phyloP scores from a whole-genome alignment of 2,797 vertebrate species.

The Chiroxiphia lanceolata region DNA sequence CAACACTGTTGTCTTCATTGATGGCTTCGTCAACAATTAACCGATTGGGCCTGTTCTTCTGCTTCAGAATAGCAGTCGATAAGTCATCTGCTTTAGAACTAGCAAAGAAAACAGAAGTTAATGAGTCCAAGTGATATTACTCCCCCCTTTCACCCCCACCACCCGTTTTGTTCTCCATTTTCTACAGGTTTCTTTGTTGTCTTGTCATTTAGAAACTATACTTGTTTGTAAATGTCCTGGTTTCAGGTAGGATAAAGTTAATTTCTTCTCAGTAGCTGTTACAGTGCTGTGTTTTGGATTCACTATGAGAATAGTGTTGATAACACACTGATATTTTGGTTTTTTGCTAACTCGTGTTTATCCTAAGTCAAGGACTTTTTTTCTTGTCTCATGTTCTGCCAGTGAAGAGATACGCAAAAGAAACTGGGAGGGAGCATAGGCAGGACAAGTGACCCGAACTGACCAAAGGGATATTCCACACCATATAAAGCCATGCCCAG shows the following conservation, averaged over 20 bases:
- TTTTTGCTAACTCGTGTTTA: not conserved
- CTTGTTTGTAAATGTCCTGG: not conserved
- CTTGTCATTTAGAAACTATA: not conserved
- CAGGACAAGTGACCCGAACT: not conserved
- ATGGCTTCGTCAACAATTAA: not conserved
- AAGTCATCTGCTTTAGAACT: constrained; percentile 97
- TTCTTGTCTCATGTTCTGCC: not conserved
- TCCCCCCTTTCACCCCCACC: not conserved
- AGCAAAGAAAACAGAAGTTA: constrained; percentile 16
- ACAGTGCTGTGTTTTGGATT: not conserved
- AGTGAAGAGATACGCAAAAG: not conserved
- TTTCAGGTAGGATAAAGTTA: not conserved
- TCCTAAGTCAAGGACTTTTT: not conserved
- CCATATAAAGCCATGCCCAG: not conserved
- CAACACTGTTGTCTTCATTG: not conserved
- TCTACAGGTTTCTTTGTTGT: not conserved
- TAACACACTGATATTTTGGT: not conserved
- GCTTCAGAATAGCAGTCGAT: constrained; percentile 97
- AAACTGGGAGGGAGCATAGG: not conserved
- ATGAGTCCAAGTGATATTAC: not conserved
- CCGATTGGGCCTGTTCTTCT: constrained; percentile 85
- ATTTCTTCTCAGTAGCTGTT: not conserved
- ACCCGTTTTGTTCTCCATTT: not conserved
- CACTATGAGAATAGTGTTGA: not conserved
- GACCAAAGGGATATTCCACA: not conserved